These are phyloP conservation scores for Stegodyphus dumicola DNA, from an alignment of 1,140 invertebrate genomes.

Conservation along the genomic window DNA sequence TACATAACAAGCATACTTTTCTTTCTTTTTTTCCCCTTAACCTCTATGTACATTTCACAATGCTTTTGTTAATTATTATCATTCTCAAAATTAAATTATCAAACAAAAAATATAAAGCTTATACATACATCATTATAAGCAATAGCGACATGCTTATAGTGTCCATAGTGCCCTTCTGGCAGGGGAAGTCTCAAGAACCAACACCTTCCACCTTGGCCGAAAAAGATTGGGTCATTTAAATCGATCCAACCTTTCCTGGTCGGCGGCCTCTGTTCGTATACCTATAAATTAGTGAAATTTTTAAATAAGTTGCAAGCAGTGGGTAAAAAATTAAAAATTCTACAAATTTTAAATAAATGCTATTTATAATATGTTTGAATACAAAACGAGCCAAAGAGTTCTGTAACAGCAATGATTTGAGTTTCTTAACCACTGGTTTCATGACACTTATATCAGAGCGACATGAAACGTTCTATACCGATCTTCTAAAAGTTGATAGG, in stretches of 20 bases:
- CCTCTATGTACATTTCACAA: no score
- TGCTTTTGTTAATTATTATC: neutral
- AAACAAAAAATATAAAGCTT: neutral
- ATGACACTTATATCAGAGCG: no score
- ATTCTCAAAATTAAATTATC: neutral
- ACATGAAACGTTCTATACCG: no score
- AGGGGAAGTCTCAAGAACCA: conserved; percentile 86
- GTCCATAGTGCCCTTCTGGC: conserved; percentile 80
- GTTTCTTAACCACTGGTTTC: no score
- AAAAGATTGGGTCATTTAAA: conserved; percentile 83
- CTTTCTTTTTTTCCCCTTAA: no score
- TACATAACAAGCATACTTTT: no score
- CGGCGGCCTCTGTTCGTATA: conserved; percentile 53
- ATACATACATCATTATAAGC: conserved; percentile 64
- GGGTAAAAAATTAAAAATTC: neutral
- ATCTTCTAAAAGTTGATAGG: no score
- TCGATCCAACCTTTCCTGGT: conserved; percentile 79
- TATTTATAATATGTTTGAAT: no score
- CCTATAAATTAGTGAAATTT: neutral
- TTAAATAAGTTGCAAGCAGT: neutral
- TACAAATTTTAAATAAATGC: neutral
- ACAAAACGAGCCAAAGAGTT: no score
- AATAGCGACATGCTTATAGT: conserved; percentile 86
- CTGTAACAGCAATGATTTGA: no score
- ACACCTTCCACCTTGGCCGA: conserved; percentile 79